Evolutionary conservation across 2,888 invertebrate species (phyloP), one percentile per base, ranked within the genome.

Genomic region (Drosophila anceps): DNA sequence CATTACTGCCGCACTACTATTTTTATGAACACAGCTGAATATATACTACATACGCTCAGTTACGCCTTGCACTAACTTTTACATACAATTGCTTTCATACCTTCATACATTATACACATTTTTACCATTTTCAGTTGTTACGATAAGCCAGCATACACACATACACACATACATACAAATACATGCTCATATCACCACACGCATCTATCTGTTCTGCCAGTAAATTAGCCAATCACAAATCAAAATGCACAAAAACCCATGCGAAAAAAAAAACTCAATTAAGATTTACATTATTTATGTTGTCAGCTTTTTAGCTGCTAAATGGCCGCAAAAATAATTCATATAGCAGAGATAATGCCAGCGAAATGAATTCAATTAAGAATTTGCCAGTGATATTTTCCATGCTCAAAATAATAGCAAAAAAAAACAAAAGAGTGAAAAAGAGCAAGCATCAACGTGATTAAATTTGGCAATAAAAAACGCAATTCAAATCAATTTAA

Each of bases 401-500:
- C 24, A 15, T 44, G 35, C 12, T 15, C n/a, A 37, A 27, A 33
- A 24, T 35, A 53, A 18, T 15, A 46, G 48, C 9, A 35, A 9
- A 13, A 65, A 66, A 29, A 37, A 67, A 29, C 4, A 6, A 24
- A 55, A 70, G 1, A 35, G 12, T 24, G 12, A 20, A 58, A 51
- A 43, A 61, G 43, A 27, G 31, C 46, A 43, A 13, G 29, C 24
- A 33, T 39, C 24, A 41, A 6, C 29, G 27, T 51, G 46, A 78
- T 58, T 58, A 57, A 71, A 69, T 76, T 50, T 24, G 35, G 15
- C 24, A 53, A 37, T 53, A 53, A 53, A 65, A 53, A 81, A 31
- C 43, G 10, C 9, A 31, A 57, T 62, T 69, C 60, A 62, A 64
- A 87, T 81, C 74, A 74, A 77, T 71, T 58, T 54, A 83, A 76